These are phyloP conservation scores for Drosophila ananassae DNA, from an alignment of 1,140 invertebrate genomes.

Conservation along the genomic window DNA sequence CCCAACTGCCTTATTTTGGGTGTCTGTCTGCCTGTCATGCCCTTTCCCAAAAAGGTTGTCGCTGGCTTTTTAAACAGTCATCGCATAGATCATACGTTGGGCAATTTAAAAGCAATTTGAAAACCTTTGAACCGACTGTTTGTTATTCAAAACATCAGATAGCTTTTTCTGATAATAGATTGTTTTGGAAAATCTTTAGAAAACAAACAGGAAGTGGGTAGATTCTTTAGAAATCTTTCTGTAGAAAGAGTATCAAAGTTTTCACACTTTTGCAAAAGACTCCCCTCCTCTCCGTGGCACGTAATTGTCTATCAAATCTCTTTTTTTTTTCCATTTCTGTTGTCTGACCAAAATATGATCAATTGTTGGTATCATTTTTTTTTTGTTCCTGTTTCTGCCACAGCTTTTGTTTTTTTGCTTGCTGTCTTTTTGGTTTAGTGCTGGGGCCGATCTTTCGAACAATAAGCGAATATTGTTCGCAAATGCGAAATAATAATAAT, in stretches of 20 bases:
- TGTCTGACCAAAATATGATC: slow-evolving; percentile 62
- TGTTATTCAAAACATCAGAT: background rate
- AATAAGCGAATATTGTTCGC: slow-evolving; percentile 64
- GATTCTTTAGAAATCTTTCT: background rate
- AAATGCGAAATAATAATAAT: slow-evolving; percentile 79
- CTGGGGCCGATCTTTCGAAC: slow-evolving; percentile 41
- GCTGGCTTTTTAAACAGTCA: slow-evolving; percentile 35
- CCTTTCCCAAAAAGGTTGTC: slow-evolving; percentile 63
- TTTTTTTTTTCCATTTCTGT: slow-evolving; percentile 29
- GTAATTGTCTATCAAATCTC: slow-evolving; percentile 32
- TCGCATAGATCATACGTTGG: slow-evolving; percentile 39
- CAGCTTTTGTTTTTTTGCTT: slow-evolving; percentile 7
- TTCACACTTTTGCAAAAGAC: background rate
- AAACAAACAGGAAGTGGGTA: background rate
- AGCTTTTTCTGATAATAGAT: no score
- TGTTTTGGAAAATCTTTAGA: no score
- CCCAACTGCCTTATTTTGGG: slow-evolving; percentile 38
- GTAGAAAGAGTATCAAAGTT: slow-evolving; percentile 14
- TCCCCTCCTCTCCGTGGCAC: slow-evolving; percentile 18
- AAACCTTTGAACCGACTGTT: slow-evolving; percentile 39
- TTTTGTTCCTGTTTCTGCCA: background rate
- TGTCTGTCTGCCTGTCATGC: slow-evolving; percentile 49
- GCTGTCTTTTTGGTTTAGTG: slow-evolving; percentile 10
- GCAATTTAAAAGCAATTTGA: slow-evolving; percentile 50
- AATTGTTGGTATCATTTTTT: slow-evolving; percentile 48